Conservation (phyloP, 2,888 invertebrate species). For the Coenonympha arcania region DNA sequence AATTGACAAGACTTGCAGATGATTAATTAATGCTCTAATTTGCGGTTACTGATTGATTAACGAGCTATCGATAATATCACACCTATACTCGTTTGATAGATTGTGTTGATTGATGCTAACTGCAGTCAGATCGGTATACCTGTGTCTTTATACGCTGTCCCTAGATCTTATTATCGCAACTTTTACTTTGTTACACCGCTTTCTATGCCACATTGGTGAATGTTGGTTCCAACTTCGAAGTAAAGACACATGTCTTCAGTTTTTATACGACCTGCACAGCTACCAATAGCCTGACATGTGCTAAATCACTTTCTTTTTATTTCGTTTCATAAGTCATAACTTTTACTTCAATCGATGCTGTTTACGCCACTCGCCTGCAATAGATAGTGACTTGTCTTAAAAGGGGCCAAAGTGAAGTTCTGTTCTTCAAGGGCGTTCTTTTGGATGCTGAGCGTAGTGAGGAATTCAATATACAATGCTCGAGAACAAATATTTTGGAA, state of each 20-base stretch:
- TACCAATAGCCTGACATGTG: not conserved
- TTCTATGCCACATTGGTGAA: not conserved
- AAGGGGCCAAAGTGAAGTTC: no score
- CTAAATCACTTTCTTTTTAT: not conserved
- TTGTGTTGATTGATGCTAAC: not conserved
- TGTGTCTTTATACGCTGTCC: not conserved
- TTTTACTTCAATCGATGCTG: not conserved
- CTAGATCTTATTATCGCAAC: not conserved
- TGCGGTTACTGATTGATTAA: not conserved
- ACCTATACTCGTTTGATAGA: not conserved
- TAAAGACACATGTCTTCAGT: not conserved
- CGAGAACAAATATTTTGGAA: no score
- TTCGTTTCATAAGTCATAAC: no score
- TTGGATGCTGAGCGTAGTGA: no score
- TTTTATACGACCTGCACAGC: not conserved
- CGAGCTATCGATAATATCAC: not conserved
- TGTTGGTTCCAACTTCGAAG: not conserved
- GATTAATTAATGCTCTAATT: not conserved
- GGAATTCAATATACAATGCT: no score
- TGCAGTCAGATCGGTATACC: not conserved
- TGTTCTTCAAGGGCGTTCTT: no score
- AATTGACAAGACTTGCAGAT: not conserved
- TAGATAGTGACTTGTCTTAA: no score
- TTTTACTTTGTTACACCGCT: slow-evolving; percentile 3
- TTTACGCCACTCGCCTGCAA: not conserved